These are phyloP conservation scores for Crossaster papposus DNA, from an alignment of 53 echinoderm and acorn worm genomes.

Conservation along the genomic window DNA sequence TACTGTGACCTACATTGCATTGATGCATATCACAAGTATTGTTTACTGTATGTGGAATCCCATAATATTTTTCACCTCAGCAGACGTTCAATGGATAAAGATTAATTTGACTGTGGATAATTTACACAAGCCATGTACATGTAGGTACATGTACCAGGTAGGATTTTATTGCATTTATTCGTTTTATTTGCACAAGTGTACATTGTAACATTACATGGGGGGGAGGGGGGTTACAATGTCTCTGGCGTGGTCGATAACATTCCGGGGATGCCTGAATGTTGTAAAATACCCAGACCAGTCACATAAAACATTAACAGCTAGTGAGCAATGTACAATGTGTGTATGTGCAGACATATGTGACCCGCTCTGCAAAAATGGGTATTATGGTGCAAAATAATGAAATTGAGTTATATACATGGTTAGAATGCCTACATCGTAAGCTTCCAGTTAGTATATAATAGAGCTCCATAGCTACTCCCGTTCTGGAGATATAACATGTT, in stretches of 20 bases:
- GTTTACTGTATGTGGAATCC: neutral
- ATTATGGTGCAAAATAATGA: too few relatives aligned
- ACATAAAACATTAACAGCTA: neutral
- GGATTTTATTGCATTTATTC: neutral
- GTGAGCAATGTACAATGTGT: neutral
- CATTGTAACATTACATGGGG: slow-evolving; percentile 3
- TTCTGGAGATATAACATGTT: too few relatives aligned
- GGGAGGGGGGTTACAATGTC: too few relatives aligned
- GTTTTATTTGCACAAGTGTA: neutral
- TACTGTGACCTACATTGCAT: neutral
- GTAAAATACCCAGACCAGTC: neutral
- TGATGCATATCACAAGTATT: neutral
- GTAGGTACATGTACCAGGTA: too few relatives aligned
- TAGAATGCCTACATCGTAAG: too few relatives aligned
- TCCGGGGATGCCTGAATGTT: slow-evolving; percentile 16
- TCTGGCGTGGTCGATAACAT: slow-evolving; percentile 8
- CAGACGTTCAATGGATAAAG: neutral
- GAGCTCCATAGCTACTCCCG: too few relatives aligned
- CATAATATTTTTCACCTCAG: neutral
- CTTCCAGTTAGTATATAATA: too few relatives aligned
- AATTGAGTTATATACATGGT: too few relatives aligned
- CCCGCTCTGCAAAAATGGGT: too few relatives aligned
- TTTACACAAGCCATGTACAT: neutral
- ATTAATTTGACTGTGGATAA: neutral
- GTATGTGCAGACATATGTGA: too few relatives aligned